phyloP scores from a whole-genome alignment of 2,797 vertebrate genomes.

The Enteromius fasciolatus region DNA sequence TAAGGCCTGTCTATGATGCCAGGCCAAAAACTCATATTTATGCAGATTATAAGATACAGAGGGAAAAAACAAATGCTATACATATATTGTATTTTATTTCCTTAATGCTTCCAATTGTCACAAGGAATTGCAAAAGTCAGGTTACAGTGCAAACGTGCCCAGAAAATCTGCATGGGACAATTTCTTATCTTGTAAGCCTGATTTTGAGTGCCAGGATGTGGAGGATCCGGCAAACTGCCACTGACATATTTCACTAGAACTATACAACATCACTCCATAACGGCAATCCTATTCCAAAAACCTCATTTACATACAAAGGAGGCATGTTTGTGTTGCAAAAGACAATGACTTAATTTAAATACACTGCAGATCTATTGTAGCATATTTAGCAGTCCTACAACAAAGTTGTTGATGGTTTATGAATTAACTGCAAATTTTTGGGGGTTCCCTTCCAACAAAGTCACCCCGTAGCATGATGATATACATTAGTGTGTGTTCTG shows the following conservation, averaged over 20 bases:
- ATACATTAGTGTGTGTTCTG: not conserved
- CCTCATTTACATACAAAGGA: constrained; percentile 2
- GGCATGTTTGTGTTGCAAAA: not conserved
- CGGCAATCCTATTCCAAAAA: not conserved
- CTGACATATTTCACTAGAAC: not conserved
- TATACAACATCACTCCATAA: not conserved
- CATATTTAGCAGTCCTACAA: not conserved
- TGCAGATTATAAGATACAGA: not conserved
- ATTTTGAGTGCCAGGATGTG: not conserved
- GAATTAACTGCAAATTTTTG: not conserved
- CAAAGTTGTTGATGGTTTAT: not conserved
- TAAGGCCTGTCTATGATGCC: no score
- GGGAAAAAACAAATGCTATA: no score
- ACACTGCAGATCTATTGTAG: not conserved
- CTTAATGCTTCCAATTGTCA: not conserved
- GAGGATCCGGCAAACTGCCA: not conserved
- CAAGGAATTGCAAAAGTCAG: not conserved
- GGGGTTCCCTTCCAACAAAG: not conserved
- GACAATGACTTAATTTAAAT: not conserved
- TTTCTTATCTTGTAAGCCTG: not conserved
- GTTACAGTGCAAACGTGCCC: not conserved
- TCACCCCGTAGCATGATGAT: not conserved
- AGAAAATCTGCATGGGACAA: not conserved
- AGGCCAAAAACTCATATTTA: not conserved
- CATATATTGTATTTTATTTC: not conserved